These are phyloP conservation scores for Aethina tumida DNA, from an alignment of 1,140 invertebrate species.

Conservation along the genomic window DNA sequence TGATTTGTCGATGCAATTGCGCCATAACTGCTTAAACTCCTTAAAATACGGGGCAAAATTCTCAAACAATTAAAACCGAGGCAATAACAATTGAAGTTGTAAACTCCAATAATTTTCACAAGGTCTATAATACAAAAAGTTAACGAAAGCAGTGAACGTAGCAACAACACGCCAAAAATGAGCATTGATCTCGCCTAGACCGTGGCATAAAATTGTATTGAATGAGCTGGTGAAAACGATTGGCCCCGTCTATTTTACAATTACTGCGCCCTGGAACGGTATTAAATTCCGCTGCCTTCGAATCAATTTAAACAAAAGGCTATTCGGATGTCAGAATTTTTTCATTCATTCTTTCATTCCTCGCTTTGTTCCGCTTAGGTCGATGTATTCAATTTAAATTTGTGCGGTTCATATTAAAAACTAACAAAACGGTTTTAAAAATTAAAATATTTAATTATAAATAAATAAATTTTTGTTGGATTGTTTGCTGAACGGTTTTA, in stretches of 20 bases:
- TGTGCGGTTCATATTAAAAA: too few relatives aligned
- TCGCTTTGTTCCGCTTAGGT: slow-evolving; percentile 11
- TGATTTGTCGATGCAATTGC: not conserved
- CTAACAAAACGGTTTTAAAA: too few relatives aligned
- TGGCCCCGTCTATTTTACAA: slow-evolving; percentile 25
- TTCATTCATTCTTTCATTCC: slow-evolving; percentile 15
- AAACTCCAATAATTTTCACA: not conserved
- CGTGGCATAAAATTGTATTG: not conserved
- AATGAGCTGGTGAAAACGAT: not conserved
- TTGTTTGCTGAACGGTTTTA: too few relatives aligned
- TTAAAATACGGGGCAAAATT: not conserved
- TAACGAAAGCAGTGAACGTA: not conserved
- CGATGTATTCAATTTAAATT: slow-evolving; percentile 6
- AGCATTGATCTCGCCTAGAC: slow-evolving; percentile 1
- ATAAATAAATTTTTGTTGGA: too few relatives aligned
- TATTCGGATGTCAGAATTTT: slow-evolving; percentile 20
- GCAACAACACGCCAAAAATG: not conserved
- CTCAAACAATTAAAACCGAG: too few relatives aligned
- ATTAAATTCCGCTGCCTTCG: slow-evolving; percentile 30
- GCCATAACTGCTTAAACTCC: not conserved
- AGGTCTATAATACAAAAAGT: not conserved
- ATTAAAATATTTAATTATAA: too few relatives aligned
- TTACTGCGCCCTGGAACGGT: slow-evolving; percentile 27
- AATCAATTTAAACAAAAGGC: slow-evolving; percentile 31
- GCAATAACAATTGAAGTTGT: not conserved